Percentiles rank a stretch among this genome's conserved stretches.
These are phyloP conservation scores for Exaiptasia diaphana DNA, from an alignment of 64 coral and sea anemone genomes.

Conservation along the genomic window DNA sequence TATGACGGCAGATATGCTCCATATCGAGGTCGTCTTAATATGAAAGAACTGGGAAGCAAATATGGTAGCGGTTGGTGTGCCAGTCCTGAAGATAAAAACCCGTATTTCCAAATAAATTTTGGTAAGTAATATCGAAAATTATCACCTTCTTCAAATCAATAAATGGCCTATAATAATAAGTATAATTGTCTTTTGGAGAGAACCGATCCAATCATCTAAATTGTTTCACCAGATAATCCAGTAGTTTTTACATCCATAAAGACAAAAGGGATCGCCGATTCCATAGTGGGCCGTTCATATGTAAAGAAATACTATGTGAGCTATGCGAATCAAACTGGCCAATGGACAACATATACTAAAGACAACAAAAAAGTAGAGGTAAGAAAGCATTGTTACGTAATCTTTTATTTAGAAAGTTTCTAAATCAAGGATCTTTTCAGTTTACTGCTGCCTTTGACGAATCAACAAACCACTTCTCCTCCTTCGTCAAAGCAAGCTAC, in stretches of 20 bases:
- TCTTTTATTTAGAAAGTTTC: not conserved
- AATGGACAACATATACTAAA: not conserved
- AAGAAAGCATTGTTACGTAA: not conserved
- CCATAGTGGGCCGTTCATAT: not conserved
- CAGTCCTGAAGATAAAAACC: not conserved
- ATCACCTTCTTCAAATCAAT: not conserved
- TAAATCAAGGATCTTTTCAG: not conserved
- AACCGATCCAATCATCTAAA: too few relatives aligned
- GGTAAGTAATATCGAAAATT: not conserved
- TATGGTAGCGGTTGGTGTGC: conserved; percentile 22
- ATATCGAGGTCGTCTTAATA: conserved; percentile 1
- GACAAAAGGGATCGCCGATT: not conserved
- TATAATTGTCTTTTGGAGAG: too few relatives aligned
- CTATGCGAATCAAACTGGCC: not conserved
- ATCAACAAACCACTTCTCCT: not conserved
- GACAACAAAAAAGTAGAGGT: not conserved
- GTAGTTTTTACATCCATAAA: not conserved
- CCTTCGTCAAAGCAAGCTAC: not conserved
- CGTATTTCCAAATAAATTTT: conserved; percentile 13
- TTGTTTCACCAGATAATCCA: too few relatives aligned
- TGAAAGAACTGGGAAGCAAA: not conserved
- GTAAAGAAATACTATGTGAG: not conserved
- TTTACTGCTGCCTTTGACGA: not conserved
- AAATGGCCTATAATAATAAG: too few relatives aligned
- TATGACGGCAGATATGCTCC: conserved; percentile 1